These are phyloP conservation scores for Muscicapa adusta DNA, from an alignment of 2,113 vertebrate genomes.

Conservation along the genomic window DNA sequence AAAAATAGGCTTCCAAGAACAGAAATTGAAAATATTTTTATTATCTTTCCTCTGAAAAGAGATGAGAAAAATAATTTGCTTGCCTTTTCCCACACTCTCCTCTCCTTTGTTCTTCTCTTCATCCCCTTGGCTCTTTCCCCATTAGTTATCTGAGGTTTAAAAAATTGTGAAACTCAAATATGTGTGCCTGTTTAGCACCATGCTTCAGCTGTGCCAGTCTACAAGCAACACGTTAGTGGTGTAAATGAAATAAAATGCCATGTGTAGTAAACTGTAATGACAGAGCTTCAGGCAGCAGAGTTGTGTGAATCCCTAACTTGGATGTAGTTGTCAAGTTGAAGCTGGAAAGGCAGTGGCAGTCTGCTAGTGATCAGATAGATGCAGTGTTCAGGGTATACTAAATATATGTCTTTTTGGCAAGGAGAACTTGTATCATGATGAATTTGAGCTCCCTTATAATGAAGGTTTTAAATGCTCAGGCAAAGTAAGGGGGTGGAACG, in stretches of 20 bases:
- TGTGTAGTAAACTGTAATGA: not conserved
- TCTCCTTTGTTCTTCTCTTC: not conserved
- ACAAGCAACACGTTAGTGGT: not conserved
- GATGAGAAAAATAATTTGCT: not conserved
- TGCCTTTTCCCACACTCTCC: not conserved
- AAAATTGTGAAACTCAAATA: not conserved
- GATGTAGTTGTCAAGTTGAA: not conserved
- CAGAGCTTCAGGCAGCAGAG: not conserved
- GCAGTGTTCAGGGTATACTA: not conserved
- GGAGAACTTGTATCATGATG: not conserved
- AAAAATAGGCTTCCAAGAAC: not conserved
- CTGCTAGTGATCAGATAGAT: not conserved
- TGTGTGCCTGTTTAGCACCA: not conserved
- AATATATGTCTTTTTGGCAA: not conserved
- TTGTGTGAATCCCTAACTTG: not conserved
- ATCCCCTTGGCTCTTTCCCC: not conserved
- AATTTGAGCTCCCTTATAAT: not conserved
- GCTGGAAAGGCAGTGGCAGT: not conserved
- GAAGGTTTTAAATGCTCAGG: slow-evolving; percentile 18
- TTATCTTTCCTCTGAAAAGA: not conserved
- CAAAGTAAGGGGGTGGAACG: slow-evolving; percentile 1
- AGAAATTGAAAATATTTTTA: not conserved
- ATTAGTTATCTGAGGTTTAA: not conserved
- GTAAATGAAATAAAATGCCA: not conserved
- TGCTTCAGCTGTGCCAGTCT: not conserved